Base-by-base conservation (phyloP, 2,113 vertebrate species). In the Petaurus breviceps region DNA sequence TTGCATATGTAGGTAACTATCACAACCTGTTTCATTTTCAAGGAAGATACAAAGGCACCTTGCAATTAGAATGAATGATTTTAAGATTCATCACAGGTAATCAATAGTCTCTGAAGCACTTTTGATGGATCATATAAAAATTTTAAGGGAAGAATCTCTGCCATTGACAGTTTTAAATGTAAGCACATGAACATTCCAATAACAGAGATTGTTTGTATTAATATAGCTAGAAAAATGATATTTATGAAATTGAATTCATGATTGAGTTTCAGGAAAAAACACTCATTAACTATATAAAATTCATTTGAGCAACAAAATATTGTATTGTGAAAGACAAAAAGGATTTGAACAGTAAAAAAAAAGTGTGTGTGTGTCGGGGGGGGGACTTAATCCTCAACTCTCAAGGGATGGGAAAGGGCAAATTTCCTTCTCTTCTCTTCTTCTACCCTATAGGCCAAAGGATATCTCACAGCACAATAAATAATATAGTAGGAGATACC, bases 291-390 rank as follows among this genome's bases (percentile, higher is more conserved):
- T 99, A 99, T 99, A 98, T 98, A 97, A 98, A 98, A 98, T 98
- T 99, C 99, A 99, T 99, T 99, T 99, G 99, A 99, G 99, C 99
- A 99, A 99, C 99, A 99, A 99, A 99, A 98, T 99, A 99, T 98
- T 99, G 99, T 99, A 99, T 99, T 99, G 99, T 99, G 99, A 99
- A 99, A 99, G 99, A 99, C 98, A 99, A 99, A 99, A 99, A 99
- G n/a, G n/a, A n/a, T n/a, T n/a, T n/a, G n/a, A n/a, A n/a, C n/a
- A n/a, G n/a, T n/a, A n/a, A n/a, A n/a, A n/a, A n/a, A n/a, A n/a
- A n/a, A n/a, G n/a, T n/a, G n/a, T n/a, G n/a, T n/a, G n/a, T n/a
- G n/a, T n/a, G n/a, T n/a, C n/a, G n/a, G n/a, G n/a, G n/a, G n/a
- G n/a, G n/a, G n/a, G n/a, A n/a, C n/a, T 54, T 54, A 54, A 54